These are phyloP conservation scores for Electrona antarctica DNA, from an alignment of 2,113 vertebrate species.

Conservation along the genomic window DNA sequence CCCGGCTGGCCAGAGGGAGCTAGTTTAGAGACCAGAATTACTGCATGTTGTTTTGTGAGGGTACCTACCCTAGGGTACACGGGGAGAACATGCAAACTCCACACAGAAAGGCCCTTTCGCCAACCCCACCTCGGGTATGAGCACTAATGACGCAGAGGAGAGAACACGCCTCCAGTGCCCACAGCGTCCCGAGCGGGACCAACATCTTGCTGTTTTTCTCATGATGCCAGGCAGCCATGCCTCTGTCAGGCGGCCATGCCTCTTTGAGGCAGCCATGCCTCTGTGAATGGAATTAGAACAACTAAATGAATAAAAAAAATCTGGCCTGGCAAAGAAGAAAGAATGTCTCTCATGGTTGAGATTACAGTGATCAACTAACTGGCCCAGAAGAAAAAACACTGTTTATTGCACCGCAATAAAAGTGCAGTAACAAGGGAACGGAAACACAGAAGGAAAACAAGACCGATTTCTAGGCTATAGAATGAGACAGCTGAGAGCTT, in stretches of 20 bases:
- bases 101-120: too few relatives aligned
- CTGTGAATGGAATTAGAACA: neutral
- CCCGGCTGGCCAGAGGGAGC: too few relatives aligned
- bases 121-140: too few relatives aligned
- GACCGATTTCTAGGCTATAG: neutral
- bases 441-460: neutral
- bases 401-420: constrained; percentile 32
- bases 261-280: neutral
- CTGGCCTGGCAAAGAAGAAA: neutral
- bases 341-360: constrained; percentile 19
- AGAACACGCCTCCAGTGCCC: too few relatives aligned
- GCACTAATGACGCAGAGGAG: too few relatives aligned
- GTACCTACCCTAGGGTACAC: too few relatives aligned
- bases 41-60: too few relatives aligned
- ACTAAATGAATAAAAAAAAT: constrained; percentile 13
- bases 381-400: constrained; percentile 4
- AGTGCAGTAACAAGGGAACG: constrained; percentile 6
- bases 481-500: neutral
- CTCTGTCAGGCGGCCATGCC: too few relatives aligned
- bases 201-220: too few relatives aligned
- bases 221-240: neutral
- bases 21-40: too few relatives aligned
- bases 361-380: constrained; percentile 32
- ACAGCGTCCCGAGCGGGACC: too few relatives aligned
- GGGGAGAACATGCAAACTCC: too few relatives aligned